These are phyloP conservation scores for Gallinago media DNA, from an alignment of 2,113 vertebrate genomes.

Conservation along the genomic window DNA sequence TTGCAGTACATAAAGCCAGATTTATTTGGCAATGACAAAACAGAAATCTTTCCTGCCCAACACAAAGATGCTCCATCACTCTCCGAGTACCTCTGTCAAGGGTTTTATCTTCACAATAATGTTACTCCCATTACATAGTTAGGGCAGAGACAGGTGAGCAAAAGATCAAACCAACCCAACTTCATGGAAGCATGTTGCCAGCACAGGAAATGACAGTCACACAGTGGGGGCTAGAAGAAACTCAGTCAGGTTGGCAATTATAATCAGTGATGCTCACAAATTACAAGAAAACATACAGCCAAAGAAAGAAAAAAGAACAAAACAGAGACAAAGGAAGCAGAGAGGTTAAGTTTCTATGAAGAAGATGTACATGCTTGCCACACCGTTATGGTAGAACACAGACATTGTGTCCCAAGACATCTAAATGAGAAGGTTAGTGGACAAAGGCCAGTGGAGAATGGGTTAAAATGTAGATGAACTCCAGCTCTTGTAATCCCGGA, in stretches of 20 bases:
- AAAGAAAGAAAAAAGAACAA: not conserved
- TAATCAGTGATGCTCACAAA: not conserved
- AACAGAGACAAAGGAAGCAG: not conserved
- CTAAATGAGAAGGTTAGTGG: not conserved
- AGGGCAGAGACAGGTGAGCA: not conserved
- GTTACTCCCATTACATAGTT: not conserved
- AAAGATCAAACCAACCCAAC: not conserved
- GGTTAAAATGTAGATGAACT: not conserved
- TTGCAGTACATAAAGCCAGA: not conserved
- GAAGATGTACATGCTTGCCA: not conserved
- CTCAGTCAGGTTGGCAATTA: not conserved
- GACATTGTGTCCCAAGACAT: not conserved
- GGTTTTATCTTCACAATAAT: not conserved
- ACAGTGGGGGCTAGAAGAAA: not conserved
- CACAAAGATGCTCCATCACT: not conserved
- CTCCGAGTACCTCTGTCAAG: not conserved
- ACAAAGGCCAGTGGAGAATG: not conserved
- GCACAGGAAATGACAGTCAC: not conserved
- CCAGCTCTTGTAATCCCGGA: not conserved
- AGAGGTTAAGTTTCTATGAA: not conserved
- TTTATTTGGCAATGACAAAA: not conserved
- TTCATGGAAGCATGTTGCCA: not conserved
- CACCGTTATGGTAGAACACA: not conserved
- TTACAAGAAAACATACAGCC: not conserved
- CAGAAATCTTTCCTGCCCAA: not conserved